Conservation (phyloP, 1,140 invertebrate species). For the Halyomorpha halys region DNA sequence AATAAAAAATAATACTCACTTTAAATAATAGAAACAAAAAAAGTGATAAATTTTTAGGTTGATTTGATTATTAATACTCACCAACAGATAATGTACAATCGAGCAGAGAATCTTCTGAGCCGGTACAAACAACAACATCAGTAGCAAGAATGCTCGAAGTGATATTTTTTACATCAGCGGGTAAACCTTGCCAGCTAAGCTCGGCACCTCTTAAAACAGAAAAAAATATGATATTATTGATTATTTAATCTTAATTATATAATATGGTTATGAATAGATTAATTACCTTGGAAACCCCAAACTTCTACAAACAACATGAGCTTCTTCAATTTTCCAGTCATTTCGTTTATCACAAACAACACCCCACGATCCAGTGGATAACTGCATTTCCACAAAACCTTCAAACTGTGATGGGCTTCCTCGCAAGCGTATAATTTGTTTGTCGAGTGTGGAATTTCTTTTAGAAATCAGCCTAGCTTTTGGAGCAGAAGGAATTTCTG, state of each 20-base stretch:
- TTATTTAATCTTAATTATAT: background rate
- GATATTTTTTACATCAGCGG: constrained; percentile 25
- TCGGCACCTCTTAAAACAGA: constrained; percentile 40
- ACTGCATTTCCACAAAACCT: constrained; percentile 45
- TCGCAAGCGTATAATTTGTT: constrained; percentile 41
- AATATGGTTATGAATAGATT: background rate
- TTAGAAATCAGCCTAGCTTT: background rate
- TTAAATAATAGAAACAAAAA: too few relatives aligned
- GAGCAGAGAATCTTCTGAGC: constrained; percentile 41
- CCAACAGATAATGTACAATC: constrained; percentile 37
- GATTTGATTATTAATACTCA: constrained; percentile 20
- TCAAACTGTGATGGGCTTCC: constrained; percentile 41
- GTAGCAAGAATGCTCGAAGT: constrained; percentile 32
- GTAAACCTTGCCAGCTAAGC: constrained; percentile 42
- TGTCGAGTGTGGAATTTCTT: constrained; percentile 23
- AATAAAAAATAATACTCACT: too few relatives aligned
- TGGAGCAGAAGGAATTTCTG: background rate
- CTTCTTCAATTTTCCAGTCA: constrained; percentile 43
- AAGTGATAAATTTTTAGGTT: too few relatives aligned
- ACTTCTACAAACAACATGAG: constrained; percentile 44
- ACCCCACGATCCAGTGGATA: constrained; percentile 40
- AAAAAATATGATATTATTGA: background rate
- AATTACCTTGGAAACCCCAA: constrained; percentile 42
- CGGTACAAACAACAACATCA: constrained; percentile 39
- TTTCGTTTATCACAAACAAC: constrained; percentile 42